These are phyloP conservation scores for Cololabis saira DNA, from an alignment of 2,113 vertebrate species.

Conservation along the genomic window DNA sequence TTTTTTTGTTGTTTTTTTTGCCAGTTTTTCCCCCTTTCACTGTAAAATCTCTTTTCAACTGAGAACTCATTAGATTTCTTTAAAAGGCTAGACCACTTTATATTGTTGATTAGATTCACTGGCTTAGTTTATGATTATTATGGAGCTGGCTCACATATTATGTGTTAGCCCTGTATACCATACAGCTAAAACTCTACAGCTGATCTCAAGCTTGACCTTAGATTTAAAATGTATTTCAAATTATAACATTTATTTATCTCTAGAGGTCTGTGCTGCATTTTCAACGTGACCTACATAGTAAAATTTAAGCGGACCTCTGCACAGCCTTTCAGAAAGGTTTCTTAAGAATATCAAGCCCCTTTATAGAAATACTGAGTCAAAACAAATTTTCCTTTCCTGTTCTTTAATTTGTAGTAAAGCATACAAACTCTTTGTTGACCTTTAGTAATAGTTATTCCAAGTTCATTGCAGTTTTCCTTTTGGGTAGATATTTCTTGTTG, in stretches of 20 bases:
- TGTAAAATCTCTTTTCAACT: slow-evolving; percentile 15
- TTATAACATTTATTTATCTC: background rate
- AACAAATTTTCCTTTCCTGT: no score
- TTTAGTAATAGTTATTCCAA: background rate
- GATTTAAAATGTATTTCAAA: no score
- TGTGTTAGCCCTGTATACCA: background rate
- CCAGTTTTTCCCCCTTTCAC: slow-evolving; percentile 10
- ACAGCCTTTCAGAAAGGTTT: slow-evolving; percentile 10
- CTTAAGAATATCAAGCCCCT: background rate
- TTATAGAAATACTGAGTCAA: no score
- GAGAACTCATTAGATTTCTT: slow-evolving; percentile 7
- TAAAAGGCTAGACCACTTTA: slow-evolving; percentile 17
- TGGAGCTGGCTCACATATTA: background rate
- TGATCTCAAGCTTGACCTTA: no score
- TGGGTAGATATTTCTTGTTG: slow-evolving; percentile 17
- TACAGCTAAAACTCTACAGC: no score
- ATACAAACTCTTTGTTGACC: background rate
- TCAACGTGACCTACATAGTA: no score
- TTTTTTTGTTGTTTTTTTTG: background rate
- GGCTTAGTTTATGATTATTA: background rate
- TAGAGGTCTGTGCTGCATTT: slow-evolving; percentile 2
- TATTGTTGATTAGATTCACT: slow-evolving; percentile 10
- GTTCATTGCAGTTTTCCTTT: background rate
- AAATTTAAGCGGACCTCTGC: background rate
- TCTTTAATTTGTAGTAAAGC: background rate